Evolutionary conservation across 2,888 invertebrate genomes (phyloP), one percentile per base, ranked within the genome.

Genomic region (Euproctis similis): DNA sequence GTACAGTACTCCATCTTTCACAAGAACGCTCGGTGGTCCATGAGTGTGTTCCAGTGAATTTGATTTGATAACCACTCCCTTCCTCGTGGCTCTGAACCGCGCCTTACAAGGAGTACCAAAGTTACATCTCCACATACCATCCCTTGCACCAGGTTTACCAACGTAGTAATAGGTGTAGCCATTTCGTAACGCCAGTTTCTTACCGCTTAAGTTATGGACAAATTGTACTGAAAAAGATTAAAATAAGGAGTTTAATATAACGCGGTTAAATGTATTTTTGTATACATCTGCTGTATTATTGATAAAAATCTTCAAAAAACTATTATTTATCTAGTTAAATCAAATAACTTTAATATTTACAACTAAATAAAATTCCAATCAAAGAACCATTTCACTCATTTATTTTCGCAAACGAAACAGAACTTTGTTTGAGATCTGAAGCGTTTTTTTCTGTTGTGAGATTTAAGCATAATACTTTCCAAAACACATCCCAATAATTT

Each of bases 1-100:
- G 65, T 36, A 70, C 66, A 73, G 39, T 59, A 53, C 1, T 39
- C 42, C 2, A 36, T 40, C 9, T 59, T 9, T 17, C 3, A 30
- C 9, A 8, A 17, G 4, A 2, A 30, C 1, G 3, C 10, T 26
- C 4, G 36, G 36, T 8, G 32, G 25, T 4, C 9, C 8, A 12
- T 32, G 32, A 2, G 8, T 17, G 16, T 38, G 38, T 8, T 25
- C 16, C 2, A 22, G 3, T 2, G 12, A 8, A 2, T 5, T 25
- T 1, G 27, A 8, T 1, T 8, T 19, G 8, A 8, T 19, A 19
- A 30, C 16, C 3, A 5, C 2, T 12, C 32, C 29, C 2, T 20
- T 4, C 1, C 5, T 6, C 23, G 14, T 13, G 5, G 31, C 24
- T 24, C 30, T 39, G 8, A 34, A 36, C 3, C 34, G 17, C 1